Base-by-base conservation (phyloP, 2,797 vertebrate genomes). In the Borostomias antarcticus region DNA sequence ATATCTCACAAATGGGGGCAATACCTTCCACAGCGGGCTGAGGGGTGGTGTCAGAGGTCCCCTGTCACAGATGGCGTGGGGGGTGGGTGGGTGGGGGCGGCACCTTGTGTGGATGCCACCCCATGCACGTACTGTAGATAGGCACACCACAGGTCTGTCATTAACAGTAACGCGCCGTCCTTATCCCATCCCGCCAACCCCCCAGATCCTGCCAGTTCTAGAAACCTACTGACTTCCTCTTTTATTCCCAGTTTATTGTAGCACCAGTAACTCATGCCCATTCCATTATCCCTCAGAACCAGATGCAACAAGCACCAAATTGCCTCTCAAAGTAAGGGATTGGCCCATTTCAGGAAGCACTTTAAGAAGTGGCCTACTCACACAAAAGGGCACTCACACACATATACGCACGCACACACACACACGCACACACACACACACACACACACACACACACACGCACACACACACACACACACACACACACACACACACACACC, bases 1-100 rank as follows among this genome's bases (percentile, higher is more conserved):
- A 73, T 79, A 70, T 10, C 45, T 65, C 58, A 65, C 26, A 19
- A n/a, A 51, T 28, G 23, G 13, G 33, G 52, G 62, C 8, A 33
- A 50, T 26, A 21, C 47, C 33, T 62, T 56, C 62, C 47, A 26
- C 5, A 4, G 21, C 2, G 50, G 11, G 19, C 7, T 4, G 21
- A n/a, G n/a, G n/a, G n/a, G n/a, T n/a, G n/a, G n/a, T n/a, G n/a
- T n/a, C n/a, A n/a, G n/a, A n/a, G n/a, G n/a, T n/a, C n/a, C 40
- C n/a, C 13, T 43, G 40, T 4, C 13, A n/a, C n/a, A 45, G 40
- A n/a, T 45, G 40, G 17, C 40, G 15, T 45, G 13, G 15, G 40
- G 40, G 40, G 40, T 45, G 40, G n/a, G 17, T 45, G 40, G 58
- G 17, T 29, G 35, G 35, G 35, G 17, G n/a, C n/a, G n/a, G n/a